Conservation (phyloP, 2,113 vertebrate genomes). For the Otolemur garnettii region DNA sequence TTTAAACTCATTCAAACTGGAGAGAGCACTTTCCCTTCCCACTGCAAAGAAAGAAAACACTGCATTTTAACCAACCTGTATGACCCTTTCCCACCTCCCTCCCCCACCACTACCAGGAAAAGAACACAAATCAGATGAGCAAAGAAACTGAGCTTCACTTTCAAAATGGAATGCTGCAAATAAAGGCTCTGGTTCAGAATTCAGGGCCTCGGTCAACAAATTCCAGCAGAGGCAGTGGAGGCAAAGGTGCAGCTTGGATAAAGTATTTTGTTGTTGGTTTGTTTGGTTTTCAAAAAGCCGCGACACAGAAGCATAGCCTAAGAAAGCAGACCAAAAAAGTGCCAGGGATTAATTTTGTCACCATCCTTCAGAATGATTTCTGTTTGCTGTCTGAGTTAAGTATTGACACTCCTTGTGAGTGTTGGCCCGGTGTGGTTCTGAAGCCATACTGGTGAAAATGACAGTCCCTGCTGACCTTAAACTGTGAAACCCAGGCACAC, state of each 20-base stretch:
- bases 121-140: not conserved
- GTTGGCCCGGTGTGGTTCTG: not conserved
- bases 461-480: not conserved
- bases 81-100: not conserved
- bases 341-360: not conserved
- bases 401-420: not conserved
- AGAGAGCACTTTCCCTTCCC: not conserved
- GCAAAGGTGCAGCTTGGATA: not conserved
- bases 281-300: slow-evolving; percentile 30
- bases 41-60: not conserved
- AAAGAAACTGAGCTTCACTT: slow-evolving; percentile 19
- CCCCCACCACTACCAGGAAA: not conserved
- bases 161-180: slow-evolving; percentile 52
- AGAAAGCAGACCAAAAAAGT: not conserved
- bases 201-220: not conserved
- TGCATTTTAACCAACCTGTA: not conserved
- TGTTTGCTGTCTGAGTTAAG: not conserved
- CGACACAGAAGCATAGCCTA: not conserved
- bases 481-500: not conserved
- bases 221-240: not conserved
- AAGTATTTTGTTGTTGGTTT: slow-evolving; percentile 3
- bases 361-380: not conserved
- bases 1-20: slow-evolving; percentile 5
- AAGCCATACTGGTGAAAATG: not conserved
- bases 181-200: slow-evolving; percentile 29